Evolutionary conservation across 2,888 invertebrate species (phyloP).

Genomic region (Drosophila acutilabella): DNA sequence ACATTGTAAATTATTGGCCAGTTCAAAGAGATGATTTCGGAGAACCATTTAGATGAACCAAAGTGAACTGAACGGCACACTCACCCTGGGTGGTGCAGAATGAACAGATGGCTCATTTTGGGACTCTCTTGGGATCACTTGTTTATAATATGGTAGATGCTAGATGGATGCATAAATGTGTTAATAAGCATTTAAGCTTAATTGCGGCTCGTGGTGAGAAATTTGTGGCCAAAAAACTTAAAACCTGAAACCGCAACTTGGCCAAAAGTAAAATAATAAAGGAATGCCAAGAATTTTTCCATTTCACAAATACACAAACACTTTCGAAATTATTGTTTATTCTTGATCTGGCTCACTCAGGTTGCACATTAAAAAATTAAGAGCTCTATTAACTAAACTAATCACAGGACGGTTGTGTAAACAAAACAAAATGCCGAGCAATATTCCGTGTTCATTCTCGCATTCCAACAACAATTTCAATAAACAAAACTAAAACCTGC

Average conservation of each 20-base stretch:
- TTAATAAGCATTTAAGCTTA: constrained; percentile 52
- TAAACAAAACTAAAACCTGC: constrained; percentile 27
- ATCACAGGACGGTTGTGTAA: constrained; percentile 56
- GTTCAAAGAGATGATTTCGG: constrained; percentile 23
- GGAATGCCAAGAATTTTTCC: constrained; percentile 31
- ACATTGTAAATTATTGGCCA: constrained; percentile 9
- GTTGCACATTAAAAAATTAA: constrained; percentile 66
- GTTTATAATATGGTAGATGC: constrained; percentile 35
- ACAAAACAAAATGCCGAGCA: constrained; percentile 38
- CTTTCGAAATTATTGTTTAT: constrained; percentile 55
- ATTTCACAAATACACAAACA: background rate
- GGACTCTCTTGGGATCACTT: constrained; percentile 14
- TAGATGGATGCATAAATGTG: constrained; percentile 41
- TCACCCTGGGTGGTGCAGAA: constrained; percentile 43
- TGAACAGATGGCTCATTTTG: constrained; percentile 64
- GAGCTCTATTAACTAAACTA: constrained; percentile 50
- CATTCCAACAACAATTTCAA: constrained; percentile 50
- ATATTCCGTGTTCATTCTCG: constrained; percentile 31
- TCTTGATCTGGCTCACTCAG: constrained; percentile 67
- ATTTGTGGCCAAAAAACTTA: constrained; percentile 13
- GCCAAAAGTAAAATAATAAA: constrained; percentile 3
- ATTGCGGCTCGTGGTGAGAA: constrained; percentile 29
- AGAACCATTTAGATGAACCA: background rate
- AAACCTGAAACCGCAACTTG: background rate
- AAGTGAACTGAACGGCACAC: background rate